Conservation (phyloP, 2,888 invertebrate genomes). For the Diabrotica balteata region DNA sequence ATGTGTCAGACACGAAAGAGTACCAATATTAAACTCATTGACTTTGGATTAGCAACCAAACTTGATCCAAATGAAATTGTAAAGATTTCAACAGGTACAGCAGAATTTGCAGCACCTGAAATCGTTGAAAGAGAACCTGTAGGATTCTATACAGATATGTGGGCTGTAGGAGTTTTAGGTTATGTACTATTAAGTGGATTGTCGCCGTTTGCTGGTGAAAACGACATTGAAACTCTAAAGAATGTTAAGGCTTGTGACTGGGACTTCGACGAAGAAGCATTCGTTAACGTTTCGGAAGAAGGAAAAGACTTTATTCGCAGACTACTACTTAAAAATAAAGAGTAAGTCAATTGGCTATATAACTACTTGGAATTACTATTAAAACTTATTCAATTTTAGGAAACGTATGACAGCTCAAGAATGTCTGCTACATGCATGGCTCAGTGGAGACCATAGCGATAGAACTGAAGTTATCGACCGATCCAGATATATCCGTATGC, state of each 20-base stretch:
- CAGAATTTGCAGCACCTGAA: slow-evolving; percentile 99
- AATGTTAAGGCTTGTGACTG: slow-evolving; percentile 99
- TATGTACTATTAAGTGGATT: slow-evolving; percentile 98
- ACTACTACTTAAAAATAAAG: slow-evolving; percentile 90
- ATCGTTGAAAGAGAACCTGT: slow-evolving; percentile 98
- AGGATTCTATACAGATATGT: slow-evolving; percentile 99
- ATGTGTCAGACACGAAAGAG: slow-evolving; percentile 98
- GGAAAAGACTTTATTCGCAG: slow-evolving; percentile 98
- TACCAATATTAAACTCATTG: slow-evolving; percentile 97
- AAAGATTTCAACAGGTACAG: slow-evolving; percentile 98
- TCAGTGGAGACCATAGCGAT: slow-evolving; percentile 83
- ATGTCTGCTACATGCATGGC: slow-evolving; percentile 93
- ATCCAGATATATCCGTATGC: slow-evolving; percentile 83
- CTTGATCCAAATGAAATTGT: slow-evolving; percentile 98
- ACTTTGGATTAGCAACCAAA: slow-evolving; percentile 98
- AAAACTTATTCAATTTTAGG: slow-evolving; percentile 60
- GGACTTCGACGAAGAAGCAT: slow-evolving; percentile 98
- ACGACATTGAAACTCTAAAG: slow-evolving; percentile 96
- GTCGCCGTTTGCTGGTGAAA: slow-evolving; percentile 98
- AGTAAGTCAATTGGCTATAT: slow-evolving; percentile 66
- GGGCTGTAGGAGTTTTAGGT: slow-evolving; percentile 98
- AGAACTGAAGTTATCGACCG: slow-evolving; percentile 82
- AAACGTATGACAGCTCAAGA: slow-evolving; percentile 99
- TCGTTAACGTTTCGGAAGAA: slow-evolving; percentile 92
- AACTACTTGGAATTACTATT: slow-evolving; percentile 1